These are phyloP conservation scores for Ptilodon capucinus DNA, from an alignment of 2,888 invertebrate genomes.

Conservation along the genomic window DNA sequence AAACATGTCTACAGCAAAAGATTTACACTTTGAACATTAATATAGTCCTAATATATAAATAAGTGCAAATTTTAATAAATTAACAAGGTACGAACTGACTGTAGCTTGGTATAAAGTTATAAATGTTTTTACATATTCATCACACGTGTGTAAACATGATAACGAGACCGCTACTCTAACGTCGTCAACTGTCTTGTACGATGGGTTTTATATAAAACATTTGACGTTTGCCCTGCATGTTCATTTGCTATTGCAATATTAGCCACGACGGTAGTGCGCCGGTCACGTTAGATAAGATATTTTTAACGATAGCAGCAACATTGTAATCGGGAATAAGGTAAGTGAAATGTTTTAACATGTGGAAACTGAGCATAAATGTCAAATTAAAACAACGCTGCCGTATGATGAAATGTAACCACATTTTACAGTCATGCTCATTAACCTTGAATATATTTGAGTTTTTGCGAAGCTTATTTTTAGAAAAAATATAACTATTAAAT, in stretches of 20 bases:
- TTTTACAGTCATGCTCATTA: conserved; percentile 27
- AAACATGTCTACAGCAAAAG: background rate
- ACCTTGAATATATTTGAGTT: conserved; percentile 44
- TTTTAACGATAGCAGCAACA: conserved; percentile 21
- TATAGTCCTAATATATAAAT: no score
- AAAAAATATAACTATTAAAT: background rate
- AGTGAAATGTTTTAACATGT: conserved; percentile 7
- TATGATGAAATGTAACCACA: conserved; percentile 32
- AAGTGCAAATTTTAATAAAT: background rate
- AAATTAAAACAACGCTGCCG: background rate
- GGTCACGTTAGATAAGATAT: conserved; percentile 25
- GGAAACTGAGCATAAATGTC: background rate
- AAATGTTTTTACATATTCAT: background rate
- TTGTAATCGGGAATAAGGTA: conserved; percentile 26
- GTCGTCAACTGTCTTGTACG: background rate
- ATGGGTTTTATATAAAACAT: background rate
- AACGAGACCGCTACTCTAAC: background rate
- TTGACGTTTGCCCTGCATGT: conserved; percentile 21
- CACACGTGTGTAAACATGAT: background rate
- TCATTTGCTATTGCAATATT: conserved; percentile 35
- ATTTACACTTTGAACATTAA: background rate
- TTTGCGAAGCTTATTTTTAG: conserved; percentile 20
- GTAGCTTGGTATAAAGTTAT: background rate
- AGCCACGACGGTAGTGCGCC: conserved; percentile 26
- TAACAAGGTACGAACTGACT: background rate